Percentiles rank a stretch among this genome's conserved stretches.
phyloP scores from a whole-genome alignment of 1,140 invertebrate species.

The Calephelis virginiensis region DNA sequence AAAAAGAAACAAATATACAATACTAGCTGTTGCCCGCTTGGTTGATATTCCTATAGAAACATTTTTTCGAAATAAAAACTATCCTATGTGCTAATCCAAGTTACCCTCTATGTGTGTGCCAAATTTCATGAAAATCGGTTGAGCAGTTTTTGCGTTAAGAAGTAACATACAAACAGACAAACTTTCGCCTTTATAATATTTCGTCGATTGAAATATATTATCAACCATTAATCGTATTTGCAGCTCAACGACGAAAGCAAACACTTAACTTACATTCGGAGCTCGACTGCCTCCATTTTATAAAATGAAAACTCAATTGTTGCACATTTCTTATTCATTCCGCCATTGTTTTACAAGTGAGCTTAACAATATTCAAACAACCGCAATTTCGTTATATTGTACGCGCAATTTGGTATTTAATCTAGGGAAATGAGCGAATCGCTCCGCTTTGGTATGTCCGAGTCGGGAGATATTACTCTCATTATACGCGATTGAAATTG shows the following conservation, averaged over 20 bases:
- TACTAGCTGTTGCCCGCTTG: too few relatives aligned
- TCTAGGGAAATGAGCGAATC: constrained; percentile 13
- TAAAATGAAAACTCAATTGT: constrained; percentile 5
- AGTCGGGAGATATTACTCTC: constrained; percentile 1
- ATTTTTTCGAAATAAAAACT: too few relatives aligned
- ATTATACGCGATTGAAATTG: neutral
- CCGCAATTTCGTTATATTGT: constrained; percentile 11
- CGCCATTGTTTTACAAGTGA: constrained; percentile 9
- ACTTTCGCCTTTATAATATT: neutral
- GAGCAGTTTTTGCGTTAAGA: too few relatives aligned
- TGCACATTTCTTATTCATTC: constrained; percentile 9
- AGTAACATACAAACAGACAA: too few relatives aligned
- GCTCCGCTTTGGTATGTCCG: neutral
- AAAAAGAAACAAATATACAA: too few relatives aligned
- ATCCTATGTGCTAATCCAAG: too few relatives aligned
- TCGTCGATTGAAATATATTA: too few relatives aligned
- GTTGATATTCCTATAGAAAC: neutral
- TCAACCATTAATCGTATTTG: neutral
- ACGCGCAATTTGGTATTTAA: constrained; percentile 15
- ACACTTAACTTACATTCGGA: neutral
- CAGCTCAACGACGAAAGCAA: too few relatives aligned
- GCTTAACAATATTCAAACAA: constrained; percentile 18
- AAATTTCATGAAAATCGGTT: too few relatives aligned
- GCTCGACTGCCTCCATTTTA: neutral
- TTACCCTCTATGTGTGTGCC: too few relatives aligned